These are phyloP conservation scores for Addax nasomaculatus DNA, from an alignment of 2,113 vertebrate genomes.

Conservation along the genomic window DNA sequence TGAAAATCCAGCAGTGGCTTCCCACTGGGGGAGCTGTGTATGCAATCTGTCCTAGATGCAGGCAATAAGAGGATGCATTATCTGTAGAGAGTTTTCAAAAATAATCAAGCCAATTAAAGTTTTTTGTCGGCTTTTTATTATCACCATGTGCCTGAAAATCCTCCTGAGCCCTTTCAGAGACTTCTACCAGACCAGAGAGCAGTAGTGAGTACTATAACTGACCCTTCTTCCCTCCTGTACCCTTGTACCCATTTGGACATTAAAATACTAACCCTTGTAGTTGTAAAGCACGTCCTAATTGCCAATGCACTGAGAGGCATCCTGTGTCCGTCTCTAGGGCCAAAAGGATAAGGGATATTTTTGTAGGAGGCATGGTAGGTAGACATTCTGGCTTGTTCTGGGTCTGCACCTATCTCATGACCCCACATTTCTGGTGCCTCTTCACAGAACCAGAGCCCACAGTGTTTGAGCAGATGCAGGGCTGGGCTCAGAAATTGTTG, in stretches of 20 bases:
- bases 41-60: not conserved
- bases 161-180: not conserved
- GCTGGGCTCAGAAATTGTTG: not conserved
- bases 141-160: not conserved
- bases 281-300: not conserved
- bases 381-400: not conserved
- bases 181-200: not conserved
- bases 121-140: not conserved
- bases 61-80: not conserved
- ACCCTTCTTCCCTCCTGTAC: not conserved
- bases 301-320: not conserved
- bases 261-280: not conserved
- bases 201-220: not conserved
- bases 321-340: not conserved
- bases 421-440: not conserved
- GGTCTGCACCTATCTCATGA: not conserved
- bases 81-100: not conserved
- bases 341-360: not conserved
- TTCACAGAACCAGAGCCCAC: not conserved
- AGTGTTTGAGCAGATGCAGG: not conserved
- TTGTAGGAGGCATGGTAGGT: not conserved
- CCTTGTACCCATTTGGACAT: not conserved
- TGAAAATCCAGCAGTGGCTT: not conserved
- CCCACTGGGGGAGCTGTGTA: not conserved
- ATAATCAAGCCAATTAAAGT: not conserved